phyloP scores from a whole-genome alignment of 1,140 invertebrate genomes.

The Coboldia fuscipes region DNA sequence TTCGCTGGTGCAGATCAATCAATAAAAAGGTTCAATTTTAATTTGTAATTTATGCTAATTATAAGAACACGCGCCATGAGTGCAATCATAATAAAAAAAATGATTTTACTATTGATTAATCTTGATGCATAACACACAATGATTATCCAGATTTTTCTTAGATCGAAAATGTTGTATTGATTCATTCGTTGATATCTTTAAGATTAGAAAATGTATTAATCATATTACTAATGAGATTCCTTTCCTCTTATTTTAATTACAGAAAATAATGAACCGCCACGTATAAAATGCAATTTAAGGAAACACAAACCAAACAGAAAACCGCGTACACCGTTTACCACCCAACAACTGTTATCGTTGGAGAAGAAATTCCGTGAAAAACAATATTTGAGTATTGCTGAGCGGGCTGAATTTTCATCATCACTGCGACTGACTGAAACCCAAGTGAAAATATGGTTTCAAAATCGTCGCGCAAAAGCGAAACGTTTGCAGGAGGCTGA shows the following conservation, averaged over 20 bases:
- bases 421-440: conserved; percentile 89
- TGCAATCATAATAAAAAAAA: too few relatives aligned
- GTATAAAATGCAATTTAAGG: conserved; percentile 79
- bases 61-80: too few relatives aligned
- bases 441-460: conserved; percentile 95
- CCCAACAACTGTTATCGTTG: conserved; percentile 78
- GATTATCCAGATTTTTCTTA: too few relatives aligned
- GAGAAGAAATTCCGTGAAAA: conserved; percentile 94
- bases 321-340: conserved; percentile 92
- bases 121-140: too few relatives aligned
- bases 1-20: too few relatives aligned
- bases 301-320: conserved; percentile 92
- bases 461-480: conserved; percentile 86
- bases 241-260: background rate
- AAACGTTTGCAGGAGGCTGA: conserved; percentile 89
- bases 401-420: conserved; percentile 88
- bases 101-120: too few relatives aligned
- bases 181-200: background rate
- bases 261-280: conserved; percentile 38
- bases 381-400: conserved; percentile 90
- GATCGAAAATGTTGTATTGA: too few relatives aligned
- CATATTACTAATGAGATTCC: background rate
- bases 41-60: too few relatives aligned
- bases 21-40: too few relatives aligned
- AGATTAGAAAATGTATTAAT: background rate